phyloP scores from a whole-genome alignment of 2,888 invertebrate species.

The Polia nebulosa region DNA sequence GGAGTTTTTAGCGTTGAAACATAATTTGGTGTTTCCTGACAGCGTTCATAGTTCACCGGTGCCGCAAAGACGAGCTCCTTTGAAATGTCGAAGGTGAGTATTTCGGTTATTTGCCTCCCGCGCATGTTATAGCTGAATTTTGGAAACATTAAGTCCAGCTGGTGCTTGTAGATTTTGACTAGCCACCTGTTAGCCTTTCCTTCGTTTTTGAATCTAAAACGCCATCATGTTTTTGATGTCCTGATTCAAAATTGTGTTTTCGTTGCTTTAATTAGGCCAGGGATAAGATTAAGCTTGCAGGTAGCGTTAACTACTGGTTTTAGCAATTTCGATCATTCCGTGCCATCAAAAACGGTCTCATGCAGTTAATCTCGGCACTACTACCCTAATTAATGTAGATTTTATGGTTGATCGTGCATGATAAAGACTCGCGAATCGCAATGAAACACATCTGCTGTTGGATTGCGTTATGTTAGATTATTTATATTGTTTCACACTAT shows the following conservation, averaged over 20 bases:
- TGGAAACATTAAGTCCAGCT: neutral
- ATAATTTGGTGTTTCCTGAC: slow-evolving; percentile 95
- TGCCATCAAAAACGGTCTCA: neutral
- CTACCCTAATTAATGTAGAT: slow-evolving; percentile 37
- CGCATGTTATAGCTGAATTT: neutral
- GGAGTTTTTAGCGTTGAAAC: slow-evolving; percentile 95
- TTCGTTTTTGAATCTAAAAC: neutral
- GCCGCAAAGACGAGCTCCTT: slow-evolving; percentile 91
- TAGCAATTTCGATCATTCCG: neutral
- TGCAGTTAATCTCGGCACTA: too few relatives aligned
- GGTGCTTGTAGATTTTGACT: neutral
- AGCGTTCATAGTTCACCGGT: slow-evolving; percentile 95
- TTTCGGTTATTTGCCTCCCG: too few relatives aligned
- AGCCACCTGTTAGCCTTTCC: neutral
- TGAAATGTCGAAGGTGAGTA: slow-evolving; percentile 92
- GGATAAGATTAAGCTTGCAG: too few relatives aligned
- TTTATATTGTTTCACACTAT: neutral
- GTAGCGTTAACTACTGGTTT: neutral
- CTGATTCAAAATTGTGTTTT: neutral
- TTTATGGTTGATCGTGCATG: slow-evolving; percentile 14
- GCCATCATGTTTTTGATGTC: neutral
- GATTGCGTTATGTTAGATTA: neutral
- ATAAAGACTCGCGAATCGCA: neutral
- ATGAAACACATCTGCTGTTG: neutral
- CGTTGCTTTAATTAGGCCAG: neutral